Conservation (phyloP, 2,113 vertebrate genomes). For the Dendrocopos noguchii region DNA sequence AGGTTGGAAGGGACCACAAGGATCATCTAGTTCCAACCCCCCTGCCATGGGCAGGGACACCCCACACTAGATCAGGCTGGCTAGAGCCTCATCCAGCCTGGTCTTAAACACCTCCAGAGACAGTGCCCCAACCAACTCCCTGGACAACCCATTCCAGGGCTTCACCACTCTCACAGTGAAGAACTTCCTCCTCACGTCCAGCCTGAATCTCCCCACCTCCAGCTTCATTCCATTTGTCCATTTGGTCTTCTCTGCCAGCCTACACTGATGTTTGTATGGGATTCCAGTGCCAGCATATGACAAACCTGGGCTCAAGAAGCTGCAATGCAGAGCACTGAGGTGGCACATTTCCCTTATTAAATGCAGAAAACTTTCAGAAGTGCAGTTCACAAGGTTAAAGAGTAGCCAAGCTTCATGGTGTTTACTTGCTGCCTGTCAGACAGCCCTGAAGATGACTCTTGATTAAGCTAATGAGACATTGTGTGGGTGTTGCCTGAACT, state of each 20-base stretch:
- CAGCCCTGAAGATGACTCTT: not conserved
- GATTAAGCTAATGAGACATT: not conserved
- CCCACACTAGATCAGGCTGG: no score
- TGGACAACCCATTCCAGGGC: no score
- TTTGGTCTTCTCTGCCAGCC: not conserved
- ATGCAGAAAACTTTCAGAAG: not conserved
- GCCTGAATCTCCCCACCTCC: no score
- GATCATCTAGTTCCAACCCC: no score
- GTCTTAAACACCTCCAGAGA: no score
- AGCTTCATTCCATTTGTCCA: no score
- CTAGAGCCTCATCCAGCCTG: no score
- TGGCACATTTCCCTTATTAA: not conserved
- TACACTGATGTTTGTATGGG: rapidly evolving
- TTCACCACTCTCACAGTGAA: no score
- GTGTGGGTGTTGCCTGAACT: not conserved
- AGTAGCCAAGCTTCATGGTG: not conserved
- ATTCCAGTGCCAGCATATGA: not conserved
- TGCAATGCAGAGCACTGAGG: not conserved
- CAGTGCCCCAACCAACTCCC: no score
- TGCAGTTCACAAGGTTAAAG: not conserved
- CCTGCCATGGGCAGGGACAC: no score
- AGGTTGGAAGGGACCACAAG: no score
- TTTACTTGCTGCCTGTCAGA: not conserved
- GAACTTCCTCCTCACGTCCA: no score
- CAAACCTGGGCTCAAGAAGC: not conserved